Evolutionary conservation across 92 coral and sea anemone species (phyloP).

Genomic region (Bergia puertoricense): DNA sequence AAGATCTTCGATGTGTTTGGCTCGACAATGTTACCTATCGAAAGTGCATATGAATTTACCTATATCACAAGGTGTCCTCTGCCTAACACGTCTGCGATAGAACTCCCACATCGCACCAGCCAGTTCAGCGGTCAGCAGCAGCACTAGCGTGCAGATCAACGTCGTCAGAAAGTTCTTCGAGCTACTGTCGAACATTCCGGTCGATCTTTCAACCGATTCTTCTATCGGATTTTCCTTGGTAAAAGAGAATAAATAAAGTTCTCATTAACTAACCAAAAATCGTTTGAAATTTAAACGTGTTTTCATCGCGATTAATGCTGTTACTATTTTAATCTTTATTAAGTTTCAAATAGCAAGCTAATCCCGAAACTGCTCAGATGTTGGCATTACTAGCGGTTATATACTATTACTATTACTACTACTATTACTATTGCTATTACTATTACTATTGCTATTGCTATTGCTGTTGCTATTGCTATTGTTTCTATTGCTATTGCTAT

Average conservation of each 20-base stretch:
- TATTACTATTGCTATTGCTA: too few species aligned
- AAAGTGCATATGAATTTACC: not conserved
- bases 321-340: too few species aligned
- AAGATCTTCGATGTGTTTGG: too few species aligned
- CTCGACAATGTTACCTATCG: too few species aligned
- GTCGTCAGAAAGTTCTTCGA: constrained; percentile 23
- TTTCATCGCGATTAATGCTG: too few species aligned
- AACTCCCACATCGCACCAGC: constrained; percentile 29
- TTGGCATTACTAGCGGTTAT: too few species aligned
- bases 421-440: too few species aligned
- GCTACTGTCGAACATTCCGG: constrained; percentile 29
- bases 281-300: not conserved
- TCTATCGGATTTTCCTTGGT: constrained; percentile 25
- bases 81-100: not conserved
- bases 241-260: not conserved
- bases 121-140: not conserved
- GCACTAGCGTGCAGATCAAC: not conserved
- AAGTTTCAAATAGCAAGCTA: too few species aligned
- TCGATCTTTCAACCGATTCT: constrained; percentile 36
- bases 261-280: not conserved
- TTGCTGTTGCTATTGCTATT: too few species aligned
- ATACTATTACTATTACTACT: too few species aligned
- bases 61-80: not conserved
- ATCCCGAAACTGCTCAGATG: too few species aligned
- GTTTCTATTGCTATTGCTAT: too few species aligned